These are phyloP conservation scores for Buceros bicornis DNA, from an alignment of 2,797 vertebrate genomes.

Conservation along the genomic window DNA sequence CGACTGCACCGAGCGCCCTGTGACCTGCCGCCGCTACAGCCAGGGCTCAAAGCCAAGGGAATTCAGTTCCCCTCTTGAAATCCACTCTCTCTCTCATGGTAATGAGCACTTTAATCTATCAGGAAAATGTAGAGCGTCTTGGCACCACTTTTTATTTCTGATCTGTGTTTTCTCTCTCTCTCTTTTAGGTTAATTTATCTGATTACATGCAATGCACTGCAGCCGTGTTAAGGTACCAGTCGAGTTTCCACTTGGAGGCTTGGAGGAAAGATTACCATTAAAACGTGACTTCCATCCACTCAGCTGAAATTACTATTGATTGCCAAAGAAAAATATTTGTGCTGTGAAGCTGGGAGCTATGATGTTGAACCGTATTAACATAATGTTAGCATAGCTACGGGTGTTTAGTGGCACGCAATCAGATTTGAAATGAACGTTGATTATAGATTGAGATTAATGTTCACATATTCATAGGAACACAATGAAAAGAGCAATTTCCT, in stretches of 20 bases:
- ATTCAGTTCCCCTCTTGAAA: constrained; percentile 57
- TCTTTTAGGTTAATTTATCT: constrained; percentile 86
- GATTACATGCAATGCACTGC: constrained; percentile 79
- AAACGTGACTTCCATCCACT: constrained; percentile 88
- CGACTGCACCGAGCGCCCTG: rapidly evolving
- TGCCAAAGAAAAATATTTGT: constrained; percentile 89
- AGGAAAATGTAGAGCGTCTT: constrained; percentile 75
- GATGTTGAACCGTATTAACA: constrained; percentile 89
- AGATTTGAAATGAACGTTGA: constrained; percentile 89
- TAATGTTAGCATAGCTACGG: constrained; percentile 89
- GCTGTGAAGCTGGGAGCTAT: constrained; percentile 87
- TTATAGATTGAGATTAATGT: constrained; percentile 91
- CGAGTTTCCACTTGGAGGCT: constrained; percentile 83
- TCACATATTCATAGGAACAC: constrained; percentile 89
- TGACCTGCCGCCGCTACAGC: background rate
- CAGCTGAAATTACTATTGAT: constrained; percentile 90
- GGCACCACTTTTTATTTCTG: constrained; percentile 65
- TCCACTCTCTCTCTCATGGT: constrained; percentile 55
- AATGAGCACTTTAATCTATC: constrained; percentile 74
- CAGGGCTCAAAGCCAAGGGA: constrained; percentile 53
- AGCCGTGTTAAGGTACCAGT: constrained; percentile 82
- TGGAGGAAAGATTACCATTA: constrained; percentile 87
- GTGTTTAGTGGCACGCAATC: constrained; percentile 88
- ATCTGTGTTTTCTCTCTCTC: constrained; percentile 62
- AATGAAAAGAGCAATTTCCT: constrained; percentile 90